These are phyloP conservation scores for Umimayanthus kanabou DNA, from an alignment of 92 coral and sea anemone species.

Conservation along the genomic window DNA sequence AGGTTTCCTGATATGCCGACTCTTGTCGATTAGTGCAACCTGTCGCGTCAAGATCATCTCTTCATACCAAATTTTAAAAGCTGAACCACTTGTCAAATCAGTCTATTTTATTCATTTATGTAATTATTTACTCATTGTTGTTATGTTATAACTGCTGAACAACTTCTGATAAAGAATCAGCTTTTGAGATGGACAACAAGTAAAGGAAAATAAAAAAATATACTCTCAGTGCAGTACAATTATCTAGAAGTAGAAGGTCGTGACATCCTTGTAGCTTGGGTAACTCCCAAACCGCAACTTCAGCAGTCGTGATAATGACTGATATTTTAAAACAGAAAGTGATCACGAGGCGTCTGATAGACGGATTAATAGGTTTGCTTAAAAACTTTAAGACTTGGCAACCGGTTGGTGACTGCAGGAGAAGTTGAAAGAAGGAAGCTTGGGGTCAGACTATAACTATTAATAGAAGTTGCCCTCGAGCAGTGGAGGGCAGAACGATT, in stretches of 20 bases:
- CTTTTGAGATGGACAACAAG: no score
- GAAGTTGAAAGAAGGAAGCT: conserved; percentile 3
- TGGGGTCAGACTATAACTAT: background rate
- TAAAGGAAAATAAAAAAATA: no score
- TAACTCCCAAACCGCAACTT: conserved; percentile 1
- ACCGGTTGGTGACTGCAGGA: background rate
- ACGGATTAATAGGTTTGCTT: background rate
- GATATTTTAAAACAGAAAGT: background rate
- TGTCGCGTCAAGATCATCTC: background rate
- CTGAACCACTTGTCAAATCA: no score
- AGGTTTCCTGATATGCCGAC: conserved; percentile 17
- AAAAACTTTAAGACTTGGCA: conserved; percentile 12
- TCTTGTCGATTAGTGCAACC: conserved; percentile 1
- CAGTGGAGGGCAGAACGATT: background rate
- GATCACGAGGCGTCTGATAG: background rate
- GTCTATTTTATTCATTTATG: no score
- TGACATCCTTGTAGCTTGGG: background rate
- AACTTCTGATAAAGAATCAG: no score
- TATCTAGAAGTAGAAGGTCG: background rate
- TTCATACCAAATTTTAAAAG: no score
- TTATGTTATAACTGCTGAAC: no score
- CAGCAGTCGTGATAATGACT: background rate
- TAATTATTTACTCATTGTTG: no score
- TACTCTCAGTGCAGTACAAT: background rate
- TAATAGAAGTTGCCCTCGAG: conserved; percentile 26